Percentiles rank a stretch among this genome's conserved stretches.
phyloP scores from a whole-genome alignment of 2,888 invertebrate genomes.

The Caenorhabditis afra region DNA sequence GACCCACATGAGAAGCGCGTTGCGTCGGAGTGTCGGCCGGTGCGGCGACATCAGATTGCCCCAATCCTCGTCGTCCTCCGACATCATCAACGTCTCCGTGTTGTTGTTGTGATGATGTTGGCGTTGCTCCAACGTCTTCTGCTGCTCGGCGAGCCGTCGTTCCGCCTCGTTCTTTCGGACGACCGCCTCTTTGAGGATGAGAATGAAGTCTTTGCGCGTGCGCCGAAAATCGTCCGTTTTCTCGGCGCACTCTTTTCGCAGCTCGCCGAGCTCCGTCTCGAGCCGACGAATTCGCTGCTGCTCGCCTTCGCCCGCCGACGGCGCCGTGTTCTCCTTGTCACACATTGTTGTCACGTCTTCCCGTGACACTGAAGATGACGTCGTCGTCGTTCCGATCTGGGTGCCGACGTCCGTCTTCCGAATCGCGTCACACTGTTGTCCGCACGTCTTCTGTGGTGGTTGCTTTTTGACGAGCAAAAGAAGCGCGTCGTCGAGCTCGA shows the following conservation, averaged over 20 bases:
- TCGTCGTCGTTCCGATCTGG: no score
- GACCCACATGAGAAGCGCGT: conserved; percentile 50
- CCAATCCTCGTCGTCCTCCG: conserved; percentile 53
- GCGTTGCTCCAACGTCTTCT: background rate
- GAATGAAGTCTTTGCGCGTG: conserved; percentile 51
- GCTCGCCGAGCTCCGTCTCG: conserved; percentile 7
- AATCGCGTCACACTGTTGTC: no score
- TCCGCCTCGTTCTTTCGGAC: conserved; percentile 44
- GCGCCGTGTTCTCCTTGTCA: no score
- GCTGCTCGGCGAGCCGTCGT: conserved; percentile 9
- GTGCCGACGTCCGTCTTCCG: no score
- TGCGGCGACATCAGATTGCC: conserved; percentile 45
- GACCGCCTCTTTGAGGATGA: conserved; percentile 48
- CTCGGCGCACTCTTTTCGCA: conserved; percentile 19
- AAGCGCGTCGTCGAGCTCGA: no score
- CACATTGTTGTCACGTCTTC: no score
- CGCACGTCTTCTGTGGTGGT: no score
- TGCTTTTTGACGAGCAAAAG: no score
- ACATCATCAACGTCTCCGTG: no score
- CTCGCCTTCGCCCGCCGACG: no score
- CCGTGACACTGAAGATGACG: no score
- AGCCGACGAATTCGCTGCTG: background rate
- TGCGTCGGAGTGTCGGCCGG: conserved; percentile 40
- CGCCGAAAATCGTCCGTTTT: conserved; percentile 45
- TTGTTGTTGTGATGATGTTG: no score